These are phyloP conservation scores for Sphaeridia pumilis DNA, from an alignment of 2,888 invertebrate genomes.

Conservation along the genomic window DNA sequence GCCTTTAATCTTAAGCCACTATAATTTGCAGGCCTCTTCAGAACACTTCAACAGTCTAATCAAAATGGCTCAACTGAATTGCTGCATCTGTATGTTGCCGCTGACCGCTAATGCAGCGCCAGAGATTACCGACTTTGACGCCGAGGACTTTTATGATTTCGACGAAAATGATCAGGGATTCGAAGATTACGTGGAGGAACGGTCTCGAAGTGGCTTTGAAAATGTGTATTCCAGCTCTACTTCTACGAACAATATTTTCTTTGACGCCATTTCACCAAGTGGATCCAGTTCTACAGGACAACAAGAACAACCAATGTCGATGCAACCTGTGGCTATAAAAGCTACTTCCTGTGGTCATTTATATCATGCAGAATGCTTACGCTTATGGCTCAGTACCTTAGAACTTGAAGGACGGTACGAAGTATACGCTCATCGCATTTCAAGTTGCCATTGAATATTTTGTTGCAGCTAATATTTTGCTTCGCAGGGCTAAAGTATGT, in stretches of 20 bases:
- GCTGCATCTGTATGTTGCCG: neutral
- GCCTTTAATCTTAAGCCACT: too few relatives aligned
- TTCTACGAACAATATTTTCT: too few relatives aligned
- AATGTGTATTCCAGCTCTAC: too few relatives aligned
- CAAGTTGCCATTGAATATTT: too few relatives aligned
- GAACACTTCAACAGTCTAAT: too few relatives aligned
- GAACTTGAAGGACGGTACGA: conserved; percentile 8
- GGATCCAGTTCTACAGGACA: too few relatives aligned
- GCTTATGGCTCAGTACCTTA: conserved; percentile 7
- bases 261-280: too few relatives aligned
- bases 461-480: too few relatives aligned
- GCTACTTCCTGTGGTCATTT: conserved; percentile 14
- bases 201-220: too few relatives aligned
- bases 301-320: neutral
- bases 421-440: neutral
- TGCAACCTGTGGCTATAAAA: neutral
- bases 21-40: too few relatives aligned
- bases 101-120: neutral
- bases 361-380: conserved; percentile 10
- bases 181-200: neutral
- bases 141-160: neutral
- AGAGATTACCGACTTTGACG: too few relatives aligned
- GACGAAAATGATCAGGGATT: neutral
- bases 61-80: too few relatives aligned
- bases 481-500: conserved; percentile 4